Evolutionary conservation across 2,888 invertebrate species (phyloP), one percentile per base, ranked within the genome.

Genomic region (Ischnus inquisitorius): DNA sequence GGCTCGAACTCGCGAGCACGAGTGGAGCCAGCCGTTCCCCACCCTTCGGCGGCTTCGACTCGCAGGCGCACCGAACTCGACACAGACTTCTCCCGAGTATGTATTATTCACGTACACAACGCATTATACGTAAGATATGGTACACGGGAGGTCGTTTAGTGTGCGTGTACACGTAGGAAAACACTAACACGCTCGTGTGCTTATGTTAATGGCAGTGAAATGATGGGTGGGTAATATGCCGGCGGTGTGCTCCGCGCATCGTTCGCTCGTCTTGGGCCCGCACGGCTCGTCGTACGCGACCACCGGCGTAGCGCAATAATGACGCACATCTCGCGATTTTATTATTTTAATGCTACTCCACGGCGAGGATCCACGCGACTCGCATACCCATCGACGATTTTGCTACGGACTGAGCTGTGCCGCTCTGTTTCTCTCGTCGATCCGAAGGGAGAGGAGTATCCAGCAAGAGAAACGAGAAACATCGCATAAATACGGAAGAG

Each of bases 261-360:
- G 78, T 64, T 25, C 67, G 51, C 57, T 43, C 65, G 43, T 12
- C 43, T 14, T 10, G 43, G 34, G 25, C 39, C 74, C 60, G 25
- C 34, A 19, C 28, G 62, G 28, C 14, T 19, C 62, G 34, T 34
- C 39, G 39, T 12, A 48, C 80, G 34, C 34, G 91, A 91, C 91
- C 91, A 92, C 92, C 92, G 85, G 87, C 88, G 91, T 90, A 85
- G 91, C 85, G 89, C 90, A 91, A 91, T 92, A 91, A 91, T 91
- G 90, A 91, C 92, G 91, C 91, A 91, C 91, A 90, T 91, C 91
- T 90, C 88, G 89, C 90, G 89, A 90, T 92, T 91, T 91, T 91
- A 91, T 91, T 91, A 91, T 92, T 91, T 91, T 91, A 91, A 91
- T 91, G 89, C 88, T 85, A 86, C 88, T 76, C 86, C 85, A 83